Base-by-base conservation (phyloP, 2,888 invertebrate species). In the Coremacera marginata region DNA sequence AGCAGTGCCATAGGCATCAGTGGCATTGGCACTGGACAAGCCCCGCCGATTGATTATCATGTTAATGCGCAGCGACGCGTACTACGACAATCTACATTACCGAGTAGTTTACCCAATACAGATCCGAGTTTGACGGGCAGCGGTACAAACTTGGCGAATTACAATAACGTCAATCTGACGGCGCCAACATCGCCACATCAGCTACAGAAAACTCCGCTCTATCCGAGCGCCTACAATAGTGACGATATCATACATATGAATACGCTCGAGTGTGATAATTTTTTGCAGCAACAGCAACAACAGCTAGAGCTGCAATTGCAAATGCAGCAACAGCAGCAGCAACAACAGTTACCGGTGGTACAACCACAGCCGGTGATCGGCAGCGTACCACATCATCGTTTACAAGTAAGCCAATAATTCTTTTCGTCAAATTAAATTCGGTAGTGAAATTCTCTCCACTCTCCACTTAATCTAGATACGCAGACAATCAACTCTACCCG, bases 181-280 rank as follows among this genome's bases (percentile, higher is more conserved):
- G 88, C 89, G 70, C 89, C 89, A 67, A 86, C 88, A 8, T 89
- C 89, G 44, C 89, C 89, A 3, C 88, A 87, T 80, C 87, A 88
- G 81, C 74, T 84, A 65, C 88, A 88, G 80, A 86, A 88, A 78
- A 85, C 84, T 67, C 86, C 87, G 14, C 82, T 88, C 22, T 88
- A 88, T 80, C 85, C 86, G 76, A 86, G 82, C 76, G 85, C 85
- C 71, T 87, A 85, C 77, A 86, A 85, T 78, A 86, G 84, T 76
- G 88, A 88, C 82, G 87, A 87, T 68, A 82, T 86, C 37, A 84
- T 86, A 22, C 85, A 86, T 70, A 84, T 88, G 82, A 85, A 85
- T 75, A 80, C 82, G 31, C 81, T 79, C 62, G 85, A 87, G 63
- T 86, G 86, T 76, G 88, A 87, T 79, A 84, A 86, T 62, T 87